Evolutionary conservation across 2,797 vertebrate genomes (phyloP), one percentile per base, ranked within the genome.

Genomic region (Enteromius mattozi): DNA sequence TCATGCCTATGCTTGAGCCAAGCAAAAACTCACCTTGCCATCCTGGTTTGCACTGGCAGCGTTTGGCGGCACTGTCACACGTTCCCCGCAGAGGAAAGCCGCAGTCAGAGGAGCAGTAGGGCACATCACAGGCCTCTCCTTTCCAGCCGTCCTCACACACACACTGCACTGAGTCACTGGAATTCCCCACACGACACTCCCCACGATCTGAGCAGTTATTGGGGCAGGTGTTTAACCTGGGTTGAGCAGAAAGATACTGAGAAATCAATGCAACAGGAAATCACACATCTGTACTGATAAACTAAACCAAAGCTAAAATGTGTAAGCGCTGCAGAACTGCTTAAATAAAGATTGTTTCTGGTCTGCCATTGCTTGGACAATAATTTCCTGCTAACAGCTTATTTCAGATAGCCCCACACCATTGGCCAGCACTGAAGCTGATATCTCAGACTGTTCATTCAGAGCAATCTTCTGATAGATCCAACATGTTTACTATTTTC

Each of bases 151-250:
- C 88, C 1, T 91, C 92, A 40, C 98, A 99, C 12, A 96, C 94
- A 17, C 98, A 99, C 42, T 92, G 90, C 6, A 96, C 95, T 0
- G 89, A 81, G 0, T 85, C 81, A 6, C 91, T 95, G 89, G 91
- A 89, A 88, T 94, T 95, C 7, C 68, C 91, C 74, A 90, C 88
- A 0, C 63, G 94, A 88, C 98, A 99, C 86, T 96, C 95, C 17
- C 98, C 97, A 0, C 85, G 95, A 65, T 94, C 96, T 0, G 98
- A 98, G 92, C 98, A 99, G 93, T 98, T 96, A 90, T 98, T 98
- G 74, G 97, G 97, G 88, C 98, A 99, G 24, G 95, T 92, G 40
- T 97, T 96, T 91, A 98, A 93, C 89, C 97, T 99, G 35, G 8
- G 33, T 10, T 17, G 24, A 19, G 27, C 1, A 51, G 13, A 27